Evolutionary conservation across 2,888 invertebrate genomes (phyloP).

Genomic region (Schrankia costaestrigalis): DNA sequence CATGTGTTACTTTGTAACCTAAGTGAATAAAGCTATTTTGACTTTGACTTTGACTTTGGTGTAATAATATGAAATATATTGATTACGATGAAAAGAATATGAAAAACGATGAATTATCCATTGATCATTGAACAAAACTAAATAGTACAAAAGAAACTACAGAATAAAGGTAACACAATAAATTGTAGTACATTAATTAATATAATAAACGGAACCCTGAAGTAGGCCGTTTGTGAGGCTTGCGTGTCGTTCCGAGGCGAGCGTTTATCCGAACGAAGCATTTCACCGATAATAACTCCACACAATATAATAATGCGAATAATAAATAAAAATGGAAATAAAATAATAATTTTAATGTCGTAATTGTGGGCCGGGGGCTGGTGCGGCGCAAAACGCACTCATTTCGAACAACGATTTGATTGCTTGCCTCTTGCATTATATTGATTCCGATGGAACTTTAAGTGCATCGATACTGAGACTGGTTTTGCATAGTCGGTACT

Average conservation of each 20-base stretch:
- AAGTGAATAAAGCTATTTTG: no score
- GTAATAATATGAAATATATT: no score
- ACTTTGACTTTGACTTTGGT: no score
- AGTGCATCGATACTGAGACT: constrained; percentile 48
- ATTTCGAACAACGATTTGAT: constrained; percentile 64
- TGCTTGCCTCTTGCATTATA: constrained; percentile 52
- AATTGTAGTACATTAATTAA: constrained; percentile 17
- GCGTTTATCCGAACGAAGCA: constrained; percentile 80
- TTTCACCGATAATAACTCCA: constrained; percentile 81
- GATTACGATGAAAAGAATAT: no score
- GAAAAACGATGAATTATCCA: no score
- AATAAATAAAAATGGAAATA: constrained; percentile 81
- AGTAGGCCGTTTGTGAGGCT: constrained; percentile 48
- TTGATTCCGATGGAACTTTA: constrained; percentile 62
- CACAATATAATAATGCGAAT: constrained; percentile 81
- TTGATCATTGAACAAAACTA: no score
- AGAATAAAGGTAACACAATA: constrained; percentile 9
- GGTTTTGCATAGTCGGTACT: constrained; percentile 41
- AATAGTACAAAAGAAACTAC: no score
- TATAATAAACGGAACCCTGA: constrained; percentile 51
- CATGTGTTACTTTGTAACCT: no score
- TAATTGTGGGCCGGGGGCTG: constrained; percentile 75
- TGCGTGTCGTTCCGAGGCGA: constrained; percentile 67
- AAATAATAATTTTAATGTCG: constrained; percentile 80
- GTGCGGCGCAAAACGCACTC: constrained; percentile 57